Evolutionary conservation across 1,140 invertebrate genomes (phyloP).

Genomic region (Papilio dardanus): DNA sequence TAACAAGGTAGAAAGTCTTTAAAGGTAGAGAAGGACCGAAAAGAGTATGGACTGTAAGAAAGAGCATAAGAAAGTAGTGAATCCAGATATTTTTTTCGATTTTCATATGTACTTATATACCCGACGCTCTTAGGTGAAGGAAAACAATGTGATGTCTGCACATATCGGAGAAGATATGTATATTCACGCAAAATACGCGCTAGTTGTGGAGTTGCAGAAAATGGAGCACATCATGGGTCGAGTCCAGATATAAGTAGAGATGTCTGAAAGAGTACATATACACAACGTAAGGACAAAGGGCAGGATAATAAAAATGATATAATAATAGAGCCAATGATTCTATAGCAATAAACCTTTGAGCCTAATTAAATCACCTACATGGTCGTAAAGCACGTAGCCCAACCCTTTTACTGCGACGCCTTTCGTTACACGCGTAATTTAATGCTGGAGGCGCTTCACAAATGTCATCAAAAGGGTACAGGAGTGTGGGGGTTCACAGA

Average conservation of each 20-base stretch:
- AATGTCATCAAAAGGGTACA: constrained; percentile 23
- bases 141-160: no score
- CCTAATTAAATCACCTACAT: constrained; percentile 28
- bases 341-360: constrained; percentile 2
- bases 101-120: no score
- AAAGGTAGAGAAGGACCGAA: no score
- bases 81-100: no score
- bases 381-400: constrained; percentile 44
- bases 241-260: no score
- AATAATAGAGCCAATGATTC: background rate
- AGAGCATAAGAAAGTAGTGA: no score
- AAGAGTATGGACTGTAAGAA: background rate
- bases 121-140: no score
- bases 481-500: background rate
- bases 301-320: constrained; percentile 22
- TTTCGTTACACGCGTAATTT: constrained; percentile 31
- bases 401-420: constrained; percentile 29
- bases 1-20: no score
- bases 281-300: background rate
- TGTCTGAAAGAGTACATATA: background rate
- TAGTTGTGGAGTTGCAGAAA: no score
- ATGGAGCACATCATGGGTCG: no score
- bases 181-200: no score
- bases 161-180: no score
- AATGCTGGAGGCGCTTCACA: constrained; percentile 13